Evolutionary conservation across 2,113 vertebrate genomes (phyloP).

Genomic region (Elephantulus edwardii): DNA sequence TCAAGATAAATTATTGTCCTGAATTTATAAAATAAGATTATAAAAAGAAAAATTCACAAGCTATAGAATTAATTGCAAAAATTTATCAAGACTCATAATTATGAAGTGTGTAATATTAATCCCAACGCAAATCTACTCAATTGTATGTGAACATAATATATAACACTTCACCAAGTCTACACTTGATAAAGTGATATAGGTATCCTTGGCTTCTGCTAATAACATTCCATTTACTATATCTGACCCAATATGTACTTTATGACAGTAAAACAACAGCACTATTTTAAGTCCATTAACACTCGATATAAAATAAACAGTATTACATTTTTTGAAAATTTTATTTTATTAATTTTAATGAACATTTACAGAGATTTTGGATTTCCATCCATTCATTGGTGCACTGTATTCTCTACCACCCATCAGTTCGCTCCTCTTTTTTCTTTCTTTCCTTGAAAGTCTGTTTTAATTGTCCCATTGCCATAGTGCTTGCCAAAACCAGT

Average conservation of each 20-base stretch:
- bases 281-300: neutral
- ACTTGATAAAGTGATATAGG: neutral
- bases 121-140: neutral
- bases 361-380: too few species aligned
- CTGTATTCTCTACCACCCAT: too few species aligned
- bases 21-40: neutral
- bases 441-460: too few species aligned
- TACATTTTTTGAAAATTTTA: too few species aligned
- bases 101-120: neutral
- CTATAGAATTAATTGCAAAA: neutral
- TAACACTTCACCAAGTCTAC: neutral
- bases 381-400: too few species aligned
- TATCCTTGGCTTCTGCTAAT: slow-evolving; percentile 15
- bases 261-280: neutral
- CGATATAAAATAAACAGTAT: slow-evolving; percentile 3
- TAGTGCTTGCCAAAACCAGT: too few species aligned
- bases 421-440: too few species aligned
- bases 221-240: neutral
- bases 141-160: neutral
- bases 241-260: neutral
- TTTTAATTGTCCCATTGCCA: too few species aligned
- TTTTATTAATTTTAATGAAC: too few species aligned
- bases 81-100: neutral
- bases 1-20: neutral
- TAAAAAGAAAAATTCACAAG: neutral